phyloP scores from a whole-genome alignment of 1,140 invertebrate species.

The Drosophila burlai region DNA sequence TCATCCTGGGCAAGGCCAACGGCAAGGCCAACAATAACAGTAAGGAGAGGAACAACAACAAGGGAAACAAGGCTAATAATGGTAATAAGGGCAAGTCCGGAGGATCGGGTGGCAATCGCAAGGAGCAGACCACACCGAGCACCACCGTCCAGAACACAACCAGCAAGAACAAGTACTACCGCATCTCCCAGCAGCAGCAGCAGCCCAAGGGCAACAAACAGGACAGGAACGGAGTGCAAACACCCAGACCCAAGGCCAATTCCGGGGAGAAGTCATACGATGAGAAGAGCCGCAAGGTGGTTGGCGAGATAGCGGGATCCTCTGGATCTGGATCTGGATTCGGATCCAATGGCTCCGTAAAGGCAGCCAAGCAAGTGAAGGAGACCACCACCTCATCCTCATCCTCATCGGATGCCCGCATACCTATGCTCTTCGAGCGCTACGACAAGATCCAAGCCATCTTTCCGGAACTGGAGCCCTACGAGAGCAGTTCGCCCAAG shows the following conservation, averaged over 20 bases:
- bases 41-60: slow-evolving; percentile 51
- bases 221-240: slow-evolving; percentile 61
- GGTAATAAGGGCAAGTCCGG: slow-evolving; percentile 53
- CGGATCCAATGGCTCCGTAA: slow-evolving; percentile 77
- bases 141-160: slow-evolving; percentile 31
- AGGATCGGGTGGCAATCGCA: slow-evolving; percentile 38
- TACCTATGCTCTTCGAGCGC: slow-evolving; percentile 90
- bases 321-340: not conserved
- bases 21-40: slow-evolving; percentile 47
- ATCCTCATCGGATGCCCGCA: slow-evolving; percentile 78
- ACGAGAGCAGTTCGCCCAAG: slow-evolving; percentile 51
- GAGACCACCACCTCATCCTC: slow-evolving; percentile 68
- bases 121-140: slow-evolving; percentile 37
- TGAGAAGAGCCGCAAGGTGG: slow-evolving; percentile 69
- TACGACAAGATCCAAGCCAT: slow-evolving; percentile 91
- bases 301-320: slow-evolving; percentile 58
- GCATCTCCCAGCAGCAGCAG: slow-evolving; percentile 68
- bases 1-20: slow-evolving; percentile 63
- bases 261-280: slow-evolving; percentile 68
- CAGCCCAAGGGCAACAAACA: slow-evolving; percentile 56
- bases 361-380: slow-evolving; percentile 87
- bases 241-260: slow-evolving; percentile 55
- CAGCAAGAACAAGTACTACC: slow-evolving; percentile 73
- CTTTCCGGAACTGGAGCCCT: slow-evolving; percentile 89
- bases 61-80: slow-evolving; percentile 57